Base-by-base conservation (phyloP, 2,888 invertebrate genomes). In the Arge pagana region DNA sequence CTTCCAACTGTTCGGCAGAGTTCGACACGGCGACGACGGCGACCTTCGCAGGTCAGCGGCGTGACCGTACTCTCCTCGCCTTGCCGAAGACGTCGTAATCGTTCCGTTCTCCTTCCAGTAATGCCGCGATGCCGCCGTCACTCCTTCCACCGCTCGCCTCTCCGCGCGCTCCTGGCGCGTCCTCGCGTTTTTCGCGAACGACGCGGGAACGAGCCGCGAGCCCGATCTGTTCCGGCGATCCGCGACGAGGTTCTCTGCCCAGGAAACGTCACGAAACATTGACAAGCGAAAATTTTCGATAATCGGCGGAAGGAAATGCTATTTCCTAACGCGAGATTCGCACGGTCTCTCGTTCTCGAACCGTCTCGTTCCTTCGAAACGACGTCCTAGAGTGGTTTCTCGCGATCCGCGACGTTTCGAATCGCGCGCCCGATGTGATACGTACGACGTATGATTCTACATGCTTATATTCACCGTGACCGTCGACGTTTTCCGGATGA, bases 1-100 rank as follows among this genome's bases (percentile, higher is more conserved):
- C 31, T 58, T 62, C 48, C 62, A 58, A 33, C 55, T 53, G 41
- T 36, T 57, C 26, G 59, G 60, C 30, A 67, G 52, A 26, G 62
- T 64, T 19, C 60, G 63, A 13, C 58, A 62, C 45, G 45, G 31
- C 18, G 23, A 26, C 10, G 61, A 66, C 31, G 64, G 59, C 30
- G 64, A 61, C 37, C 61, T 58, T 37, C 41, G 54, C 11, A 62
- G 52, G 6, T 48, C 48, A n/a, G n/a, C n/a, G 11, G 19, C n/a
- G 6, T 10, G 30, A 28, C 52, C 42, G 4, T 58, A 50, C 48
- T 37, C 39, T 21, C 33, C 36, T 19, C 50, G 24, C 35, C 35
- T 52, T 19, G 30, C 18, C 7, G 24, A n/a, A n/a, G n/a, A n/a
- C n/a, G n/a, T 23, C 10, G 53, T 49, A 16, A 35, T 7, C 33